phyloP scores from a whole-genome alignment of 1,140 invertebrate genomes.

The Oppia nitens region DNA sequence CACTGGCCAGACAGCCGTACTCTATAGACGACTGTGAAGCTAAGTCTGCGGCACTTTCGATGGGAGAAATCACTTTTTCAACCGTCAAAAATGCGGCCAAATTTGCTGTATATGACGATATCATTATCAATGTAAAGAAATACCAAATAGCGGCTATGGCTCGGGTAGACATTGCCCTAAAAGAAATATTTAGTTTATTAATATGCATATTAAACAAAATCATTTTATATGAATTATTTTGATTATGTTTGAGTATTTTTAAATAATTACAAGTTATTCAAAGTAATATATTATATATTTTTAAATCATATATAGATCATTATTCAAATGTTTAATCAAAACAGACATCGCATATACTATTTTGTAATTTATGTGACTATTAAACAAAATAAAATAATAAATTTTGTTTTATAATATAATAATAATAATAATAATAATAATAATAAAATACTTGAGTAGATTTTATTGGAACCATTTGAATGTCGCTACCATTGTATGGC shows the following conservation, averaged over 20 bases:
- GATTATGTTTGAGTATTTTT: neutral
- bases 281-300: no score
- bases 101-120: conserved; percentile 41
- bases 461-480: no score
- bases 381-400: no score
- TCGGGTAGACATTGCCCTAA: conserved; percentile 29
- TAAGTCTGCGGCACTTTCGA: conserved; percentile 37
- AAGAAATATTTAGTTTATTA: neutral
- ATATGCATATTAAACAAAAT: conserved; percentile 30
- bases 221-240: conserved; percentile 29
- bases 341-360: no score
- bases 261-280: conserved; percentile 34
- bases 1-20: conserved; percentile 34
- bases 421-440: no score
- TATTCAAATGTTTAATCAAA: no score
- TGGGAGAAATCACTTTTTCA: conserved; percentile 36
- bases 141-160: conserved; percentile 34
- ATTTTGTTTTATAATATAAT: no score
- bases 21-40: conserved; percentile 36
- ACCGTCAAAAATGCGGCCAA: conserved; percentile 40
- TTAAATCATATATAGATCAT: no score
- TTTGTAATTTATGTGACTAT: no score
- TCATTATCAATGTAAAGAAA: conserved; percentile 40
- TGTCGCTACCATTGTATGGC: no score
- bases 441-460: no score